Evolutionary conservation across 2,113 vertebrate species (phyloP), one percentile per base, ranked within the genome.

Genomic region (Emberiza fucata): DNA sequence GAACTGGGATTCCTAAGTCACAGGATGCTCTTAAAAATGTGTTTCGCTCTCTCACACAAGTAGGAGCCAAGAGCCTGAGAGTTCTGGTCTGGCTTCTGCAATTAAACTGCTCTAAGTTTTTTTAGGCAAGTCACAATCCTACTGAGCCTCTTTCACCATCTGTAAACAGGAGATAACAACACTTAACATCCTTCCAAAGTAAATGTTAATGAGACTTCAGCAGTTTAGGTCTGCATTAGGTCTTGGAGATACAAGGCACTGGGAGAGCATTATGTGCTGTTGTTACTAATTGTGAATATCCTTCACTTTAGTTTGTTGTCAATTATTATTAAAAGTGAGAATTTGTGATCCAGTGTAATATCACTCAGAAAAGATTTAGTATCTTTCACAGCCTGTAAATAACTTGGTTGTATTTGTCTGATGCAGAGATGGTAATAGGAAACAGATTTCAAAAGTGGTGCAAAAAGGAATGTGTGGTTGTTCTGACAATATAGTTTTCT

Each of bases 381-480:
- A 96, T 96, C 94, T 97, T 96, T 95, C 95, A 95, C 95, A 97
- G 96, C 92, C 96, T 96, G 94, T 97, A 96, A 97, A 97, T 97
- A 97, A 97, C 95, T 95, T 95, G 42, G 80, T 93, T 92, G 92
- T 90, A 71, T 96, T 96, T 97, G 94, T 93, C 96, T 97, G 94
- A 96, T 94, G 95, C 86, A 96, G 94, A 86, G 92, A 96, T 61
- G 88, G 76, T 97, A 96, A 96, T 94, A 71, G 80, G 61, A 96
- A 97, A 95, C 95, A 97, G 94, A 96, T 96, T 97, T 88, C 72
- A 88, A 93, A 94, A 90, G 79, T 57, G 82, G 86, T 83, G 93
- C 83, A 88, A 96, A 97, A 96, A 90, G 80, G 87, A 94, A 94
- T 90, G 92, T 83, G 95, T 94, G 94, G 94, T 95, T 97, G 79